Evolutionary conservation across 2,113 vertebrate genomes (phyloP).

Genomic region (Pachypanchax playfairii): DNA sequence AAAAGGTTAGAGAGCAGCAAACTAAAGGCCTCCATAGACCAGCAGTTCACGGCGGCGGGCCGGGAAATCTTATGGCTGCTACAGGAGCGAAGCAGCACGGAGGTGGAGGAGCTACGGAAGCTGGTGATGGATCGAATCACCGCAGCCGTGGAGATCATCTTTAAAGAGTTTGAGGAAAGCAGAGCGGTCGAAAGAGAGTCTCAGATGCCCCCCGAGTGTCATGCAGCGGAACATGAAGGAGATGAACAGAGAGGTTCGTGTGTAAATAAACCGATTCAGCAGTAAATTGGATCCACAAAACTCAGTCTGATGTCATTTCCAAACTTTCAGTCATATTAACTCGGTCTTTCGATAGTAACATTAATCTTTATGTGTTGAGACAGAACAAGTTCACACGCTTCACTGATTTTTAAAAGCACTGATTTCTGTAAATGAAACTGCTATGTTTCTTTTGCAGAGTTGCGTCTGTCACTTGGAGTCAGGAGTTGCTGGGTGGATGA

Average conservation of each 20-base stretch:
- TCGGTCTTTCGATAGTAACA: too few species aligned
- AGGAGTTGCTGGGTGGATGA: not conserved
- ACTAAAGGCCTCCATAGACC: conserved; percentile 31
- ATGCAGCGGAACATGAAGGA: not conserved
- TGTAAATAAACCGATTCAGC: not conserved
- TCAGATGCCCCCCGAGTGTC: not conserved
- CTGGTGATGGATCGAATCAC: conserved; percentile 37
- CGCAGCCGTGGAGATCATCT: conserved; percentile 49
- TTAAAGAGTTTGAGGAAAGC: conserved; percentile 14
- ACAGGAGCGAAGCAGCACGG: conserved; percentile 19
- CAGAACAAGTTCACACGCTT: too few species aligned
- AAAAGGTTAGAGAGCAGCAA: conserved; percentile 1
- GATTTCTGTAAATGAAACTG: not conserved
- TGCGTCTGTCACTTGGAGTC: conserved; percentile 21
- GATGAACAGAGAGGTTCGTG: conserved; percentile 1
- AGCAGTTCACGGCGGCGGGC: conserved; percentile 36
- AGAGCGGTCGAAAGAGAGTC: not conserved
- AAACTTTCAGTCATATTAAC: too few species aligned
- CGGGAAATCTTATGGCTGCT: conserved; percentile 45
- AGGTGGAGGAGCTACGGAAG: conserved; percentile 15
- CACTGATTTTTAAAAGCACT: too few species aligned
- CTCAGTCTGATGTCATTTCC: not conserved
- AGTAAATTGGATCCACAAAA: not conserved
- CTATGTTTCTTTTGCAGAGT: conserved; percentile 39
- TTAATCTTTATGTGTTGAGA: too few species aligned